Base-by-base conservation (phyloP, 2,113 vertebrate genomes). In the Labeo catla region DNA sequence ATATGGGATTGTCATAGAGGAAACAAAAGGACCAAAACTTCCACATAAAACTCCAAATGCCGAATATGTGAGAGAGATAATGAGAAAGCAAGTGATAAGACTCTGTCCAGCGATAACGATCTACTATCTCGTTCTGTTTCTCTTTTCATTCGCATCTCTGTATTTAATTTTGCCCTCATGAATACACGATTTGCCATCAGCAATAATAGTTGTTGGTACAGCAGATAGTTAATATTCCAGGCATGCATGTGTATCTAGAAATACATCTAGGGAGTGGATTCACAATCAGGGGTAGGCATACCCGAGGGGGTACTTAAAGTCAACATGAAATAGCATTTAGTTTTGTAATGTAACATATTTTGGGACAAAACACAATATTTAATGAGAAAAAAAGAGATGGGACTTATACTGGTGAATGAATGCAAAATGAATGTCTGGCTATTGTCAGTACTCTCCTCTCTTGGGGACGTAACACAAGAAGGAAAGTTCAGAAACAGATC, bases 121-220 rank as follows among this genome's bases (percentile, higher is more conserved):
- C 39, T 39, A 39, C 39, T 39, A 39, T 39, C 63, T 52, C 15
- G 11, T n/a, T 54, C n/a, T 34, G 59, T 34, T 66, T 80, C 4
- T 70, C 47, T 52, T 68, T 70, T 83, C 47, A 39, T 52, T 65
- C 43, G 1, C 3, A 66, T 82, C 4, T 49, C 61, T 81, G n/a
- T 36, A 66, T 52, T 82, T n/a, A 82, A 52, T 70, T 73, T 16
- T 11, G 52, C 82, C n/a, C 36, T 43, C 7, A 59, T 84, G 68
- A 57, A 84, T 82, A 52, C 49, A 72, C 36, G 59, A 84, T 73
- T 54, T 59, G 10, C 68, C 50, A 39, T 57, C 66, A 59, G 66
- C 50, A 43, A 73, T 43, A 84, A 59, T 34, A 43, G 81, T 70
- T 83, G 61, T 70, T 52, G 47, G 45, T 70, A 52, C 65, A 70